Evolutionary conservation across 2,888 invertebrate species (phyloP), one percentile per base, ranked within the genome.

Genomic region (Ichneumoninae sp.): DNA sequence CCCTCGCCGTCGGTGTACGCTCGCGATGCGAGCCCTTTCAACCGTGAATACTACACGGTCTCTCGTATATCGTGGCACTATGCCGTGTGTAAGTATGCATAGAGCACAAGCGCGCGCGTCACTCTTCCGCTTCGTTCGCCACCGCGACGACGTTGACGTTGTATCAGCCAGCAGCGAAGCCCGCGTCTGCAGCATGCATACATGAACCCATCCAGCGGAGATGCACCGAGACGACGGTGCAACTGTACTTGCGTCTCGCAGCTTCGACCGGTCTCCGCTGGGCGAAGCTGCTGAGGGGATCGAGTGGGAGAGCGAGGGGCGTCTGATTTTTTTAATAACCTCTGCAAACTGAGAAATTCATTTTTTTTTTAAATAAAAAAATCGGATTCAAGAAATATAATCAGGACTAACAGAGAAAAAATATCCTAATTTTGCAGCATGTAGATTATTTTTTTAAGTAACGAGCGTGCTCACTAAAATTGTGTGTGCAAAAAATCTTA

Each of bases 51-150:
- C 52, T 57, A 66, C 36, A 66, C 66, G 36, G 30, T 66, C 16
- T 40, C 40, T 40, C 22, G n/a, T 66, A 40, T 74, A 74, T 50
- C 44, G 30, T 50, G 63, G 40, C 36, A 40, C n/a, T 10, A 40
- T 22, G 8, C 26, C 40, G 36, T 19, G 36, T 13, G 66, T 76
- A 71, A 76, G 70, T 82, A 76, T 57, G 65, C 57, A 71, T 66
- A 63, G 52, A 75, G 81, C 60, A 36, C 71, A 80, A 71, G 60
- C 75, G 80, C 54, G 70, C 81, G 77, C 73, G 54, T 77, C 77
- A 77, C 73, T 76, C 84, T 84, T 83, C 71, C 76, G 80, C 80
- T 76, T 76, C 80, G 76, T 79, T 83, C 83, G 80, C 74, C 70
- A 83, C 50, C 71, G 71, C 71, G 76, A 80, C 75, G 71, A 83